Conservation (phyloP, 2,113 vertebrate genomes). For the Cygnus buccinator region DNA sequence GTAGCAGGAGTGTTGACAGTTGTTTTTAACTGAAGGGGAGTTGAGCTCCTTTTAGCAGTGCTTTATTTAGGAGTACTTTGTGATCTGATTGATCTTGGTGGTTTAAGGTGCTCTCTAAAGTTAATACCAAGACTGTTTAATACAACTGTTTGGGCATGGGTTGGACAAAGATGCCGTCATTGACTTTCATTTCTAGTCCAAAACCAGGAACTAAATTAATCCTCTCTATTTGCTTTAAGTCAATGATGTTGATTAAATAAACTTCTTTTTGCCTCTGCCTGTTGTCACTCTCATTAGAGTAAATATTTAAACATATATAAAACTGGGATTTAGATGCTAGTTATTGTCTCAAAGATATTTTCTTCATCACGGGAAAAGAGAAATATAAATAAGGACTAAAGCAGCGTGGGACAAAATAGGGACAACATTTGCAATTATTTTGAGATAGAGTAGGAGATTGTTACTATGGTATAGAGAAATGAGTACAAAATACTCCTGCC, state of each 20-base stretch:
- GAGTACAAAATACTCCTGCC: not conserved
- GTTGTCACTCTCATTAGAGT: not conserved
- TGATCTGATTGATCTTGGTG: not conserved
- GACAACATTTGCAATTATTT: not conserved
- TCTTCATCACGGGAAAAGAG: not conserved
- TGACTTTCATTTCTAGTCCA: constrained; percentile 12
- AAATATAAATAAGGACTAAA: not conserved
- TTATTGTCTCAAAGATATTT: not conserved
- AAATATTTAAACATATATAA: not conserved
- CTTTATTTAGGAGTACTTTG: constrained; percentile 4
- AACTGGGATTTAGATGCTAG: not conserved
- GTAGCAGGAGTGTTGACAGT: not conserved
- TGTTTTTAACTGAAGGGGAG: not conserved
- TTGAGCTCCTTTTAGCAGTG: not conserved
- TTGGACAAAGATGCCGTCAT: not conserved
- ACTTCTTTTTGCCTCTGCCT: not conserved
- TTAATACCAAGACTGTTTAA: not conserved
- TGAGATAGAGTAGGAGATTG: rapidly evolving
- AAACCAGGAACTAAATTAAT: not conserved
- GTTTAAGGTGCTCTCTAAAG: constrained; percentile 1
- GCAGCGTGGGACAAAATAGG: not conserved
- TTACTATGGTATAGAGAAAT: not conserved
- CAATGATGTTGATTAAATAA: not conserved
- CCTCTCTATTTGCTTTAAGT: constrained; percentile 8
- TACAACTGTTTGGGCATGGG: not conserved